Evolutionary conservation across 2,797 vertebrate species (phyloP).

Genomic region (Mormyrops boulengeri): DNA sequence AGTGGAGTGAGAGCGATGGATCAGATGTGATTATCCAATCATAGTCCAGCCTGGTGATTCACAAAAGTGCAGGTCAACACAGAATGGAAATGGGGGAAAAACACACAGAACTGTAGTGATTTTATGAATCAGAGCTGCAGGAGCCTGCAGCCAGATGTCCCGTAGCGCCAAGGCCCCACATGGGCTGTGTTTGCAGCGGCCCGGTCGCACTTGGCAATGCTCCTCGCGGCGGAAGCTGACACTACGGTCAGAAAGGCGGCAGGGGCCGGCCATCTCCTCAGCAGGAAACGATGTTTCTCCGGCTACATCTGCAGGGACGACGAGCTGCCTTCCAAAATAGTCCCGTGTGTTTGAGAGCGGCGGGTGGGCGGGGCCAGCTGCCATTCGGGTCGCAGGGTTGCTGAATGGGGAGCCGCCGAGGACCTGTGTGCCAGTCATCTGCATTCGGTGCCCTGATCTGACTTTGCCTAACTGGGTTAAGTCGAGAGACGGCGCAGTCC

Average conservation of each 20-base stretch:
- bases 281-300: not conserved
- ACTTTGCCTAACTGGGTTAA: conserved; percentile 52
- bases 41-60: not conserved
- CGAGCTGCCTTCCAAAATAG: not conserved
- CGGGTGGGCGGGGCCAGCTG: not conserved
- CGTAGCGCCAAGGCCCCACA: not conserved
- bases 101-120: not conserved
- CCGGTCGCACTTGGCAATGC: not conserved
- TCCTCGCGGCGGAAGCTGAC: not conserved
- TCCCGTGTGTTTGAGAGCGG: conserved; percentile 6
- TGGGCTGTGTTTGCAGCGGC: conserved; percentile 2
- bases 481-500: conserved; percentile 49
- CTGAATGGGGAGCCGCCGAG: not conserved
- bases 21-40: not conserved
- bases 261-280: not conserved
- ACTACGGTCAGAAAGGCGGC: conserved; percentile 1
- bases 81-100: not conserved
- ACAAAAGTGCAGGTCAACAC: not conserved
- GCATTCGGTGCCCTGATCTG: conserved; percentile 45
- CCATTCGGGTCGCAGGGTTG: not conserved
- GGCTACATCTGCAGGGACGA: not conserved
- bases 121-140: not conserved
- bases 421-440: conserved; percentile 31
- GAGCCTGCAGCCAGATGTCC: not conserved
- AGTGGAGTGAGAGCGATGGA: not conserved